These are phyloP conservation scores for Pseudomugil gertrudae DNA, from an alignment of 2,797 vertebrate genomes.

Conservation along the genomic window DNA sequence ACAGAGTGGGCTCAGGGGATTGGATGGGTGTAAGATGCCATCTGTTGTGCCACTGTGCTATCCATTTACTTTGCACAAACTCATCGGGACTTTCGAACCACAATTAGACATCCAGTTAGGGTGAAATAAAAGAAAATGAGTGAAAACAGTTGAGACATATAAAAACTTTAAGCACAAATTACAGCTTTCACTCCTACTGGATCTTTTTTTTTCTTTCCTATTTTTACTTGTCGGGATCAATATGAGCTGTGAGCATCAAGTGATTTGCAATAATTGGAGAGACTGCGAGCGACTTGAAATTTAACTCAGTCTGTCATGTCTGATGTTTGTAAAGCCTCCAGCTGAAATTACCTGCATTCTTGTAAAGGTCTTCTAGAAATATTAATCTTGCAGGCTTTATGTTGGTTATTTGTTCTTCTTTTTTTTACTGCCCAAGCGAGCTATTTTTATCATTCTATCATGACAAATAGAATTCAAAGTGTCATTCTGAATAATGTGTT, in stretches of 20 bases:
- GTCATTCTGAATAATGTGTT: slow-evolving; percentile 8
- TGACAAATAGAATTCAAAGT: slow-evolving; percentile 4
- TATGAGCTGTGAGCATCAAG: slow-evolving; percentile 35
- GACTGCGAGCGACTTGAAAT: slow-evolving; percentile 29
- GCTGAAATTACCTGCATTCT: slow-evolving; percentile 44
- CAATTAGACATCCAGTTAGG: slow-evolving; percentile 4
- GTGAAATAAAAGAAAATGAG: not conserved
- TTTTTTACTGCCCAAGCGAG: slow-evolving; percentile 20
- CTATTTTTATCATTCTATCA: slow-evolving; percentile 11
- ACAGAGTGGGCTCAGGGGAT: slow-evolving; percentile 61
- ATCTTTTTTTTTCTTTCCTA: not conserved
- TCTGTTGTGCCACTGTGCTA: slow-evolving; percentile 55
- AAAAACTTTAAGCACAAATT: slow-evolving; percentile 31
- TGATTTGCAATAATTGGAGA: slow-evolving; percentile 57
- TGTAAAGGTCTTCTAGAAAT: slow-evolving; percentile 31
- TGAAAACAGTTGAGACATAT: not conserved
- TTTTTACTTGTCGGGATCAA: slow-evolving; percentile 21
- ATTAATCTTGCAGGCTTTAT: slow-evolving; percentile 24
- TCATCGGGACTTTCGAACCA: slow-evolving; percentile 19
- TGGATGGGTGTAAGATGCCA: slow-evolving; percentile 51
- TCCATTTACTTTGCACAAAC: slow-evolving; percentile 25
- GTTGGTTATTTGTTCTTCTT: slow-evolving; percentile 10
- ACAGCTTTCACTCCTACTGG: slow-evolving; percentile 26
- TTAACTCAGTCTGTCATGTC: slow-evolving; percentile 32
- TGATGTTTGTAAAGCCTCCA: slow-evolving; percentile 32